Conservation (phyloP, 2,888 invertebrate species). For the Cabera pusaria region DNA sequence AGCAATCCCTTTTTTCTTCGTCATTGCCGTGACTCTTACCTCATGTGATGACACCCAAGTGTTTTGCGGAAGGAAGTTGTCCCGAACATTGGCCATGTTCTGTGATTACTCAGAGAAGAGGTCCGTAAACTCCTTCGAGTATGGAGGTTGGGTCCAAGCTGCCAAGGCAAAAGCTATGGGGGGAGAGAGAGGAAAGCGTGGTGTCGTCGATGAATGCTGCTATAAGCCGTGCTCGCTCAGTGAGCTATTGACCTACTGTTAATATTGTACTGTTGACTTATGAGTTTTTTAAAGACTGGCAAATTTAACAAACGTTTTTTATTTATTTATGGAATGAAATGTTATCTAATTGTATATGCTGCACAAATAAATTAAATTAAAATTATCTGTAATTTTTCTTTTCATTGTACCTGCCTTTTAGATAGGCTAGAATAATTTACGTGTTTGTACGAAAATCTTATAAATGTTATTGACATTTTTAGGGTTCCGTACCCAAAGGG, state of each 20-base stretch:
- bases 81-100: constrained; percentile 3
- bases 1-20: neutral
- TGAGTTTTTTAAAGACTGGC: too few relatives aligned
- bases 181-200: neutral
- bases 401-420: too few relatives aligned
- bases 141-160: constrained; percentile 1
- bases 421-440: too few relatives aligned
- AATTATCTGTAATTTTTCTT: too few relatives aligned
- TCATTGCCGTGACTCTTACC: neutral
- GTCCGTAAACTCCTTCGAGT: neutral
- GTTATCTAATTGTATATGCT: too few relatives aligned
- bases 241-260: constrained; percentile 6
- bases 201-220: constrained; percentile 8
- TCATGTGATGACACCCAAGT: neutral
- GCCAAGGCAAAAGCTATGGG: neutral
- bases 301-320: too few relatives aligned
- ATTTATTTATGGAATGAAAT: too few relatives aligned
- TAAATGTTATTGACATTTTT: too few relatives aligned
- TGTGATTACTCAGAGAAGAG: neutral
- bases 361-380: too few relatives aligned
- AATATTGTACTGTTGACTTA: neutral
- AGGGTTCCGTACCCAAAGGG: too few relatives aligned
- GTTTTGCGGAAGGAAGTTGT: constrained; percentile 3
- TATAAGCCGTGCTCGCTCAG: constrained; percentile 2
- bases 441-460: too few relatives aligned